Conservation (phyloP, 2,888 invertebrate genomes). For the Ornithoptera alexandrae region DNA sequence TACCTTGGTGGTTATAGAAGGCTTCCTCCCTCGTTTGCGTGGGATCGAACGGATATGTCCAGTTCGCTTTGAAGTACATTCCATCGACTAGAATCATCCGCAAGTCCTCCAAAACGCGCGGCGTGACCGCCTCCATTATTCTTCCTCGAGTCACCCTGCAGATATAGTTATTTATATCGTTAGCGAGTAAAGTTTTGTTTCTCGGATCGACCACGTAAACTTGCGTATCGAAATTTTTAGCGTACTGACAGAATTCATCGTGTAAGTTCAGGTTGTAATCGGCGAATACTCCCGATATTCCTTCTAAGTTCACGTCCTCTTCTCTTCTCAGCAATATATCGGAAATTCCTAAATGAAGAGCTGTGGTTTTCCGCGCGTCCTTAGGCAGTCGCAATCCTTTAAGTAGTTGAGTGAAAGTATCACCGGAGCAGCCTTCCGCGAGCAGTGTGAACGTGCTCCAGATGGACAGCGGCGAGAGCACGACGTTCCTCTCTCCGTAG, state of each 20-base stretch:
- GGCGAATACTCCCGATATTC: conserved; percentile 60
- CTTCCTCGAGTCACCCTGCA: conserved; percentile 83
- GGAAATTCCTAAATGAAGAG: conserved; percentile 55
- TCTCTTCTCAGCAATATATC: conserved; percentile 51
- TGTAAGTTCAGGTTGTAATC: conserved; percentile 58
- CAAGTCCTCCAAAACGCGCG: conserved; percentile 61
- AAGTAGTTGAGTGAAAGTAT: conserved; percentile 65
- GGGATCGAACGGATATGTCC: conserved; percentile 83
- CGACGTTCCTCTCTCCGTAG: conserved; percentile 61
- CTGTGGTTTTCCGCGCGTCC: conserved; percentile 59
- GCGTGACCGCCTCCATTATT: conserved; percentile 82
- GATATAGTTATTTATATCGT: conserved; percentile 84
- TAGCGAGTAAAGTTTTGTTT: conserved; percentile 70
- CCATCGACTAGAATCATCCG: conserved; percentile 83
- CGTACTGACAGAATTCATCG: conserved; percentile 65
- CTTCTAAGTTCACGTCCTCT: conserved; percentile 56
- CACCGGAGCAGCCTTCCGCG: conserved; percentile 67
- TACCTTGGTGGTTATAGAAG: conserved; percentile 81
- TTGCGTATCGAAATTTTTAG: conserved; percentile 72
- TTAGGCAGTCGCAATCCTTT: conserved; percentile 55
- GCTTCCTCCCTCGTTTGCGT: conserved; percentile 75
- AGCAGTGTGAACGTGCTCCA: conserved; percentile 69
- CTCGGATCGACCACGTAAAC: conserved; percentile 79
- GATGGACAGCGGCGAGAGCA: conserved; percentile 65
- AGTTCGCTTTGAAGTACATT: conserved; percentile 86